Base-by-base conservation (phyloP, 2,888 invertebrate species). In the Drosophila macrospina region DNA sequence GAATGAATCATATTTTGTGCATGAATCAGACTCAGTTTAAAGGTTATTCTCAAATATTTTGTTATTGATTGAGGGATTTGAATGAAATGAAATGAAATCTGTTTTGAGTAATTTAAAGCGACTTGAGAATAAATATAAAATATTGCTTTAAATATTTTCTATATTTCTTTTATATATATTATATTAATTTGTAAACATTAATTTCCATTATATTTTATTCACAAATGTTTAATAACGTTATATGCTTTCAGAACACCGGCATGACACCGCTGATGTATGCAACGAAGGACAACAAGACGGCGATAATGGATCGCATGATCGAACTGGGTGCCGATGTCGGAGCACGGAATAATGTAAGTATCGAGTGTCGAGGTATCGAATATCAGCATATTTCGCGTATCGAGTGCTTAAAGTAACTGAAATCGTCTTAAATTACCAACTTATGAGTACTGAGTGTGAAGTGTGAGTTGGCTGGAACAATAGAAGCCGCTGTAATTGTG, bases 231-330 rank as follows among this genome's bases (percentile, higher is more conserved):
- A 1, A 52, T 30, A 28, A n/a, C 16, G 26, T 54, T 5, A 13
- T 16, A 1, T 28, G 13, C 6, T 73, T 95, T 59, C 94, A 98
- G 98, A 95, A 95, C 78, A 97, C 96, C 60, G 98, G 98, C 72
- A 97, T 98, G 96, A 98, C 98, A 63, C 97, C 98, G 24, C 93
- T 99, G 80, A 98, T 99, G 98, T 96, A 96, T 91, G 98, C 98
- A 1, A 98, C 98, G 28, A 98, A 98, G 93, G 99, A 99, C 93
- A 99, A 98, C 93, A 94, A 97, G 79, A 96, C 97, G 0, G 95
- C 96, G 20, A 95, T 98, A 90, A 95, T 98, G 80, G 98, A 99
- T 92, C 94, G 97, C 65, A 95, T 99, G 93, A 95, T 98, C 78
- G 98, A 99, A 73, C 94, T 98, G 15, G 98, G 98, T 42, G 96